Conservation (phyloP, 1,140 invertebrate species). For the Philopotamus ludificatus region DNA sequence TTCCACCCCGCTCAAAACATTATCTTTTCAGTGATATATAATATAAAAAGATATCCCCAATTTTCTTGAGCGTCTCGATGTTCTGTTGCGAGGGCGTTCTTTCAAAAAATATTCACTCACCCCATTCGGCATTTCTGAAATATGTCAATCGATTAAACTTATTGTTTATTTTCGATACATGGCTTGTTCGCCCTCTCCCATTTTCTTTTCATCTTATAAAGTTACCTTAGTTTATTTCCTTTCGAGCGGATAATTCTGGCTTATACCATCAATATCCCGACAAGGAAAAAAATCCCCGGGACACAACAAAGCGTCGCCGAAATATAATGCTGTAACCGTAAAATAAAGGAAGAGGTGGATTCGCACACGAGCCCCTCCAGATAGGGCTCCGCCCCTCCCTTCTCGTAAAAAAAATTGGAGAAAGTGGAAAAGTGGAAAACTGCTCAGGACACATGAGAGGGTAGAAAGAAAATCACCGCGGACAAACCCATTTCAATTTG, state of each 20-base stretch:
- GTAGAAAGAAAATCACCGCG: constrained; percentile 35
- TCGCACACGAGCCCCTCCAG: neutral
- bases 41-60: no score
- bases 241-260: constrained; percentile 32
- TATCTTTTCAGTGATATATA: no score
- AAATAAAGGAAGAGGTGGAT: constrained; percentile 34
- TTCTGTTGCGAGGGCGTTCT: no score
- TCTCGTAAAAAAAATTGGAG: constrained; percentile 34
- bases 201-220: constrained; percentile 16
- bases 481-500: constrained; percentile 41
- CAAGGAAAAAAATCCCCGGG: constrained; percentile 18
- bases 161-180: neutral
- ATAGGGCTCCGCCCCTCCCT: neutral
- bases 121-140: neutral
- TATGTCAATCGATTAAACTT: neutral
- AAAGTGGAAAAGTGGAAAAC: constrained; percentile 24
- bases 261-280: constrained; percentile 36
- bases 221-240: constrained; percentile 21
- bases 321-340: constrained; percentile 35
- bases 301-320: constrained; percentile 30
- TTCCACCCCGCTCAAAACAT: no score
- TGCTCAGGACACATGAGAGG: constrained; percentile 25
- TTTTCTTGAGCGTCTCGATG: no score
- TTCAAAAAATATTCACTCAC: no score
- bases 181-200: neutral